phyloP scores from a whole-genome alignment of 2,888 invertebrate species.

The Molanna angustata region DNA sequence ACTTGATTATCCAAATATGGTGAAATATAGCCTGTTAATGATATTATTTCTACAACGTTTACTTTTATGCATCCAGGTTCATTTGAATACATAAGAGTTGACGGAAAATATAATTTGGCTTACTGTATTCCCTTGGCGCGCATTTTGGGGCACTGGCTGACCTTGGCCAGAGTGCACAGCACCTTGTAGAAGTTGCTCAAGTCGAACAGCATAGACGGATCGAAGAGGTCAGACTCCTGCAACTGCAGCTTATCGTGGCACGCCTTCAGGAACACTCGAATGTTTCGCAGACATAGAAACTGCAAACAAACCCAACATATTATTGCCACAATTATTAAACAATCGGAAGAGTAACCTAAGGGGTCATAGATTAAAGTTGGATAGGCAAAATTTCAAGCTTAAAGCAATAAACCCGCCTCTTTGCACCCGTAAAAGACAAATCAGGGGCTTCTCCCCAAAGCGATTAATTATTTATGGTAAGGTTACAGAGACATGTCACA shows the following conservation, averaged over 20 bases:
- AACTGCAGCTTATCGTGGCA: constrained; percentile 84
- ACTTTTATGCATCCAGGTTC: constrained; percentile 20
- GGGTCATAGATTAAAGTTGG: no score
- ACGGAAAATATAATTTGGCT: constrained; percentile 45
- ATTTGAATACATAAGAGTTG: constrained; percentile 10
- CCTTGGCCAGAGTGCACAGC: constrained; percentile 82
- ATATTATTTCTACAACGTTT: no score
- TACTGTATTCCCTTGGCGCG: constrained; percentile 67
- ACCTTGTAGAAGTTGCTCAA: constrained; percentile 93
- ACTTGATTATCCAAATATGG: no score
- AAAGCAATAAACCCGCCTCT: no score
- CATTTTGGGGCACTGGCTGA: constrained; percentile 79
- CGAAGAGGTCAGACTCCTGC: constrained; percentile 84
- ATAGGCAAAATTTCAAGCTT: no score
- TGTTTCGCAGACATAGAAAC: constrained; percentile 96
- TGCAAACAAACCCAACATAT: constrained; percentile 53
- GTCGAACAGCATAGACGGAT: constrained; percentile 93
- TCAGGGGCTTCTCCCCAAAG: no score
- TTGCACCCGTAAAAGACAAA: no score
- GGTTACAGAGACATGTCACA: no score
- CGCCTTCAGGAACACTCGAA: constrained; percentile 85
- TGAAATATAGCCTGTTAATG: no score
- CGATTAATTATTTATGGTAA: no score
- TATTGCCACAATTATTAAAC: no score
- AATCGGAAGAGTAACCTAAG: no score